Evolutionary conservation across 2,888 invertebrate genomes (phyloP), one percentile per base, ranked within the genome.

Genomic region (Disparrhopalites patrizii): DNA sequence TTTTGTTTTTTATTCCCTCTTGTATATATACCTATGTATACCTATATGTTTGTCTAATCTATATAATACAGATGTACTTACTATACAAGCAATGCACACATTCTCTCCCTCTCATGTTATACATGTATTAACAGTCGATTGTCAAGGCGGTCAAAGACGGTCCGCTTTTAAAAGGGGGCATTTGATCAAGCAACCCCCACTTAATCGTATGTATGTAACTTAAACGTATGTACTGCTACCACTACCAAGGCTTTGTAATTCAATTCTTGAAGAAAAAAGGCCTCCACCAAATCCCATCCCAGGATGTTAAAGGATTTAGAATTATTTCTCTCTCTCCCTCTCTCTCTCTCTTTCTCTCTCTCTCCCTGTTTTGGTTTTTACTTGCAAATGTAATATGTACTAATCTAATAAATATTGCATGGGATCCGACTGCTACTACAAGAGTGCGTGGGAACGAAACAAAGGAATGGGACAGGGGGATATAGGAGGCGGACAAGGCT

Each of bases 371-470:
- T 20, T 8, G 10, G 54, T n/a, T 28, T 54, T 54, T 31, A 54
- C 31, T 54, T 54, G 30, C 54, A 15, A 54, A 54, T 54, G 54
- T 31, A 31, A 54, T 54, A 28, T 31, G 31, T 18, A 31, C 31
- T 54, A 54, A 56, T 56, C 56, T 38, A 56, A 38, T 56, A 33
- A 56, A 56, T 56, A 56, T 23, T 54, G 54, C 7, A 54, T 54
- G 54, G 54, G 18, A 31, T 15, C n/a, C 30, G 36, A 13, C 13
- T 10, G 36, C 13, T 36, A 10, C 13, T 36, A 13, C 4, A 40
- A 20, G 40, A 40, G 3, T 54, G 1, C 31, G 10, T 54, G 54
- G 20, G 54, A 52, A 52, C 54, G 10, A 31, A 54, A 54, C 54
- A 54, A n/a, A 54, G 31, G 54, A 54, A 27, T 54, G 31, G 25